phyloP scores from a whole-genome alignment of 2,113 vertebrate species.

The Carassius carassius region DNA sequence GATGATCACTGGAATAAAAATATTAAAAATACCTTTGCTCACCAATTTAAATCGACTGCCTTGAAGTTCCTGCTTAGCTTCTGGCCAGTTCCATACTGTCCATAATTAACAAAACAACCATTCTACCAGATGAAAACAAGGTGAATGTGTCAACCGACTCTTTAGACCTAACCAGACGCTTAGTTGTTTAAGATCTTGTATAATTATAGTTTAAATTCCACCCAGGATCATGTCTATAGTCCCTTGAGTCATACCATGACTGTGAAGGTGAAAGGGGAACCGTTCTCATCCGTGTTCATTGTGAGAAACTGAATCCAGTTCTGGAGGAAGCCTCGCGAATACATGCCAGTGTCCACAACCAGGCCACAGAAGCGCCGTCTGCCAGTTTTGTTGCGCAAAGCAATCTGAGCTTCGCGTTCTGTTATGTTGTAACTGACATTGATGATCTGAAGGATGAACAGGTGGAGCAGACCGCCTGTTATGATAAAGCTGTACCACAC shows the following conservation, averaged over 20 bases:
- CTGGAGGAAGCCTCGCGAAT: slow-evolving; percentile 81
- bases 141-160: background rate
- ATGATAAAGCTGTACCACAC: slow-evolving; percentile 93
- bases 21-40: background rate
- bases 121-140: background rate
- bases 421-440: slow-evolving; percentile 97
- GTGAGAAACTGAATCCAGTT: slow-evolving; percentile 93
- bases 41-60: background rate
- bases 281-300: slow-evolving; percentile 62
- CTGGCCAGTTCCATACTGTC: too few species aligned
- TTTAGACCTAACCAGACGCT: background rate
- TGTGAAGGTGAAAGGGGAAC: slow-evolving; percentile 65
- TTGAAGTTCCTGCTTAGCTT: too few species aligned
- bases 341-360: slow-evolving; percentile 84
- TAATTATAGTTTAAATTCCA: background rate
- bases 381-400: slow-evolving; percentile 82
- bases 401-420: slow-evolving; percentile 87
- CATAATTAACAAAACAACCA: background rate
- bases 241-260: slow-evolving; percentile 78
- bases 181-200: background rate
- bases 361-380: slow-evolving; percentile 83
- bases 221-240: background rate
- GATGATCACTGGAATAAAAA: background rate
- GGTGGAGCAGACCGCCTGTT: slow-evolving; percentile 85
- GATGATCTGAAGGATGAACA: slow-evolving; percentile 88